Percentiles rank a stretch among this genome's conserved stretches.
These are phyloP conservation scores for Hemicrepidius hirtus DNA, from an alignment of 2,888 invertebrate genomes.

Conservation along the genomic window DNA sequence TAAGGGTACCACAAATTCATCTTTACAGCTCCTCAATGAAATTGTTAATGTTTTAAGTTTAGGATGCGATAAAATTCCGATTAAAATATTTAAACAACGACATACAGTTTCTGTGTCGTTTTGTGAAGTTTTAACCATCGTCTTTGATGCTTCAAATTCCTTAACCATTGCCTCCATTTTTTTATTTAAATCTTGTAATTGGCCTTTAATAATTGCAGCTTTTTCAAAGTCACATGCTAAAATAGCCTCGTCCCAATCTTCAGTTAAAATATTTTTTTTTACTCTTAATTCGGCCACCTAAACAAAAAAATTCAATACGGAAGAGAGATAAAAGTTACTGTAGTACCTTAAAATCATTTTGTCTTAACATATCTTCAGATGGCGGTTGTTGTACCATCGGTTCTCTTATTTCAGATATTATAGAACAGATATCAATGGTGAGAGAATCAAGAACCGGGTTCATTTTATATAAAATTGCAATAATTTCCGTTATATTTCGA, in stretches of 20 bases:
- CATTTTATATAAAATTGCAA: conserved; percentile 57
- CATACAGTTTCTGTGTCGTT: conserved; percentile 57
- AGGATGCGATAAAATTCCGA: conserved; percentile 50
- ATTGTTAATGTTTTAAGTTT: conserved; percentile 46
- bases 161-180: conserved; percentile 55
- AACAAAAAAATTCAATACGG: conserved; percentile 35
- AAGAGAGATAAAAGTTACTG: background rate
- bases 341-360: conserved; percentile 56
- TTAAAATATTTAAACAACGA: conserved; percentile 60
- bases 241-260: conserved; percentile 61
- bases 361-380: conserved; percentile 41
- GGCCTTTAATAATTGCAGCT: conserved; percentile 56
- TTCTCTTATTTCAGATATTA: conserved; percentile 63
- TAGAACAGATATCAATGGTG: conserved; percentile 59
- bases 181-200: conserved; percentile 54
- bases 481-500: conserved; percentile 57
- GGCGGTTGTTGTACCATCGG: conserved; percentile 54
- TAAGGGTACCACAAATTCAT: conserved; percentile 60
- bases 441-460: conserved; percentile 56
- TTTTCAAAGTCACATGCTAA: conserved; percentile 58
- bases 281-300: conserved; percentile 60
- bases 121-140: conserved; percentile 47
- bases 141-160: conserved; percentile 28
- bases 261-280: conserved; percentile 60
- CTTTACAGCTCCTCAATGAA: conserved; percentile 54